Percentiles rank a stretch among this genome's conserved stretches.
phyloP scores from a whole-genome alignment of 1,140 invertebrate species.

The Arion vulgaris region DNA sequence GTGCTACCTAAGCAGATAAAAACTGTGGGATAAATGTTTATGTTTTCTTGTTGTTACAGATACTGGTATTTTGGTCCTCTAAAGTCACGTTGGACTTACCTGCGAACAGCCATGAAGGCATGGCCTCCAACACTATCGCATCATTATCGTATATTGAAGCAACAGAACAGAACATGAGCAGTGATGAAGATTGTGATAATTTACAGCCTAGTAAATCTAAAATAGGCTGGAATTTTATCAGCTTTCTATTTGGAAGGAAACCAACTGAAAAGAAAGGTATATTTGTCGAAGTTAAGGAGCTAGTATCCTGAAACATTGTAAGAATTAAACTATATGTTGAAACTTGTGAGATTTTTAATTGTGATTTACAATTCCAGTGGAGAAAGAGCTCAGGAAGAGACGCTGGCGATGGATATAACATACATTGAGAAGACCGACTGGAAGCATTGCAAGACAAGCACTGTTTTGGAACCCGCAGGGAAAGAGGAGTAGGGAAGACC shows the following conservation, averaged over 20 bases:
- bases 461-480: too few relatives aligned
- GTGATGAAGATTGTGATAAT: slow-evolving; percentile 13
- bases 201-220: not conserved
- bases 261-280: not conserved
- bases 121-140: slow-evolving; percentile 80
- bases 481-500: too few relatives aligned
- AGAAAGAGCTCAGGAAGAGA: too few relatives aligned
- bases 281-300: not conserved
- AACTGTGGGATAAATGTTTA: too few relatives aligned
- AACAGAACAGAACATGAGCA: slow-evolving; percentile 53
- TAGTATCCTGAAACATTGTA: too few relatives aligned
- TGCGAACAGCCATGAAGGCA: slow-evolving; percentile 80
- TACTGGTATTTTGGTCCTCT: slow-evolving; percentile 90
- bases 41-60: slow-evolving; percentile 50
- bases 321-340: too few relatives aligned
- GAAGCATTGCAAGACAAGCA: too few relatives aligned
- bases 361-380: too few relatives aligned
- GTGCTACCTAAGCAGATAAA: too few relatives aligned
- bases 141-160: slow-evolving; percentile 79
- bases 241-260: slow-evolving; percentile 43
- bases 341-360: too few relatives aligned
- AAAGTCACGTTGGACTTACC: slow-evolving; percentile 81
- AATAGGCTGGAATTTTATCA: slow-evolving; percentile 50
- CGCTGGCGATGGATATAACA: too few relatives aligned
- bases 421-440: too few relatives aligned